Conservation (phyloP, 2,113 vertebrate species). For the Oreochromis tanganicae region DNA sequence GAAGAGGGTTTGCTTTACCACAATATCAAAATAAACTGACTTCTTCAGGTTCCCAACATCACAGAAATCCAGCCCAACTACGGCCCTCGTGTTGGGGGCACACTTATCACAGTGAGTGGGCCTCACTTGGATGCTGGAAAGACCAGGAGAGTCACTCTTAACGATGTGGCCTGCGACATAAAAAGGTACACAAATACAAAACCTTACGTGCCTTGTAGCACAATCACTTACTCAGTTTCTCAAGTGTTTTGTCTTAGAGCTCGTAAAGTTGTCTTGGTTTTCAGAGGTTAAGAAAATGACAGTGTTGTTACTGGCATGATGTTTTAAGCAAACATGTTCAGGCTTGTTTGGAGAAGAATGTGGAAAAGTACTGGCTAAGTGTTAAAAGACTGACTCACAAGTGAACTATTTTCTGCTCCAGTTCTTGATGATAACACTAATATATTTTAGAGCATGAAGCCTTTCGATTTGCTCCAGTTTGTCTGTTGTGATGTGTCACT, state of each 20-base stretch:
- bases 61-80: conserved; percentile 79
- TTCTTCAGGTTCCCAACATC: conserved; percentile 77
- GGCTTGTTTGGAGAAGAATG: background rate
- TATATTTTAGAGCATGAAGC: background rate
- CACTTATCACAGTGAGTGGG: conserved; percentile 80
- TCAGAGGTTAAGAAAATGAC: background rate
- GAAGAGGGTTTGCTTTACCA: background rate
- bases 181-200: conserved; percentile 47
- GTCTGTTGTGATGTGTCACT: background rate
- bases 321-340: background rate
- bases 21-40: background rate
- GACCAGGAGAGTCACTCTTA: conserved; percentile 78
- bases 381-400: background rate
- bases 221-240: background rate
- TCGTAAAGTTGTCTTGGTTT: background rate
- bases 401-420: background rate
- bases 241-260: background rate
- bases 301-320: background rate
- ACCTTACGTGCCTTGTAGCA: background rate
- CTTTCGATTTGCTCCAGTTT: background rate
- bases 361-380: background rate
- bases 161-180: conserved; percentile 76
- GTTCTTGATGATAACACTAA: background rate
- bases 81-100: conserved; percentile 85
- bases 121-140: conserved; percentile 76